Percentiles rank a stretch among this genome's conserved stretches.
Evolutionary conservation across 2,113 vertebrate genomes (phyloP).

Genomic region (Anseranas semipalmata): DNA sequence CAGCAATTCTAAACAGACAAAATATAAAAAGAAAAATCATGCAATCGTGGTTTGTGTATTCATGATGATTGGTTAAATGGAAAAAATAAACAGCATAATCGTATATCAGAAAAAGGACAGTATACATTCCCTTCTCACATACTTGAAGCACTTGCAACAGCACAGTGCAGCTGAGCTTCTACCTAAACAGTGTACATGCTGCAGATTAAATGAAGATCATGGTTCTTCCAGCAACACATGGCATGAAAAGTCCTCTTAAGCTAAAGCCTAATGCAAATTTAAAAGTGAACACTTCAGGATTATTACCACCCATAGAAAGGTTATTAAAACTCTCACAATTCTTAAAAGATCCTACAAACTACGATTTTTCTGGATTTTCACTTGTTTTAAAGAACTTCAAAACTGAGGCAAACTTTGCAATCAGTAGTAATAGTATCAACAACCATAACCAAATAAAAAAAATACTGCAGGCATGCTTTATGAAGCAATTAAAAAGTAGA

Average conservation of each 20-base stretch:
- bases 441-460: not conserved
- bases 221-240: constrained; percentile 26
- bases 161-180: not conserved
- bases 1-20: constrained; percentile 9
- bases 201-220: not conserved
- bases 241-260: not conserved
- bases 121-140: constrained; percentile 4
- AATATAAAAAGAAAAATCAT: constrained; percentile 22
- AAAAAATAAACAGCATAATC: not conserved
- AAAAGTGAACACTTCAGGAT: not conserved
- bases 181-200: not conserved
- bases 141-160: not conserved
- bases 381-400: not conserved
- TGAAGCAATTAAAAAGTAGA: not conserved
- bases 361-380: not conserved
- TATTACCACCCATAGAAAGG: not conserved
- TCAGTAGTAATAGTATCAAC: not conserved
- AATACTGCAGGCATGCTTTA: not conserved
- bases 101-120: constrained; percentile 32
- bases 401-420: not conserved
- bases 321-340: not conserved
- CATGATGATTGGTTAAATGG: not conserved
- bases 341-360: not conserved
- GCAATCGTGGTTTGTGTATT: not conserved
- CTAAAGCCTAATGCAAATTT: not conserved